Base-by-base conservation (phyloP, 2,113 vertebrate species). In the Xiphophorus maculatus region DNA sequence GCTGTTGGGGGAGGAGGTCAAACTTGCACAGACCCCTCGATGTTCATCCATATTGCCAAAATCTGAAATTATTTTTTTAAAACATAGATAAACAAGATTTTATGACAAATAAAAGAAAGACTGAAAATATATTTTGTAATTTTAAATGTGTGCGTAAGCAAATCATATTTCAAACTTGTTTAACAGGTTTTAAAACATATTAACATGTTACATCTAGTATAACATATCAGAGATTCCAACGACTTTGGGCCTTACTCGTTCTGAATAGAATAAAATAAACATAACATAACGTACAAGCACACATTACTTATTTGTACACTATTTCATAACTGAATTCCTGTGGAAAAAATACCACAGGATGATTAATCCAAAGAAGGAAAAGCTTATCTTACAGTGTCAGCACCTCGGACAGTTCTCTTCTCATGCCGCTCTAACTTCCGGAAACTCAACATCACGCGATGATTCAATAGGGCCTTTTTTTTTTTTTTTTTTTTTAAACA, bases 321-420 rank as follows among this genome's bases (percentile, higher is more conserved):
- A n/a, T 58, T 0, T n/a, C 51, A 58, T 22, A 25, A n/a, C 0
- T n/a, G 22, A 58, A 58, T 58, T n/a, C 7, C 51, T n/a, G 51
- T 48, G 25, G 10, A 33, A 54, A n/a, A 54, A n/a, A 10, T n/a
- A n/a, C 51, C 51, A 25, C 25, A 58, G 51, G 8, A 8, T 58
- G 25, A 9, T 22, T 58, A n/a, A 25, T n/a, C 3, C 77, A 66
- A 69, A 72, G 66, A 51, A 75, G 69, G 30, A 77, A 25, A 64
- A 63, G 60, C 42, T 48, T 25, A 29, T 81, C 85, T 85, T 33
- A 83, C 87, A 10, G 70, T 75, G 64, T 90, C 87, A 92, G 92
- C 71, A 93, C 92, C 89, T 74, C 88, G 91, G 92, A 92, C 74
- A 92, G 92, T 71, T 84, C 89, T 83, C 51, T 5, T 69, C 51